Percentiles rank a stretch among this genome's conserved stretches.
These are phyloP conservation scores for Acanthacorydalis orientalis DNA, from an alignment of 2,888 invertebrate species.

Conservation along the genomic window DNA sequence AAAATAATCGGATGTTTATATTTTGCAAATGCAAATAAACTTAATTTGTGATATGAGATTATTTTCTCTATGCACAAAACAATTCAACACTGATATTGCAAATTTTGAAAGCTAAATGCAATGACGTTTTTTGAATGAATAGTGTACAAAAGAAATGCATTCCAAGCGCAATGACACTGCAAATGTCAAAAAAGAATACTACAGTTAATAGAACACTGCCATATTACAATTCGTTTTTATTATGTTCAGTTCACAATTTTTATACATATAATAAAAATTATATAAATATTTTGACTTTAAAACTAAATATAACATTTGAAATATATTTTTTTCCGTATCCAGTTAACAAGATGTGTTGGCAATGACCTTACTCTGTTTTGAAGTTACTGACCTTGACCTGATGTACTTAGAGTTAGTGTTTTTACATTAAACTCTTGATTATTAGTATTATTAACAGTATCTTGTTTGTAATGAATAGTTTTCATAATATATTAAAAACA, in stretches of 20 bases:
- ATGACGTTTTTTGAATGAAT: too few species aligned
- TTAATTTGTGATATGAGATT: neutral
- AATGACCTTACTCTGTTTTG: conserved; percentile 22
- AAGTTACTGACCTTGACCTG: conserved; percentile 20
- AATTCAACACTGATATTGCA: neutral
- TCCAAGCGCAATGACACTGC: too few species aligned
- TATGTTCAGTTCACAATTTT: too few species aligned
- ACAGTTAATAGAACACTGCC: too few species aligned
- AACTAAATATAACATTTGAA: neutral
- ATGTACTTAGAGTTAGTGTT: neutral
- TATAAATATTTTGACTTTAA: neutral
- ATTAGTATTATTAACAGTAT: too few species aligned
- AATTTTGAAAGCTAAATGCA: neutral
- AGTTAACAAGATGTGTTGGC: conserved; percentile 1
- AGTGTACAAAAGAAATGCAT: too few species aligned
- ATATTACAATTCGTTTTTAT: too few species aligned
- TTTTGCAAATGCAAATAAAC: neutral
- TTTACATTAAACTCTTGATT: too few species aligned
- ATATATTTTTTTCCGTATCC: neutral
- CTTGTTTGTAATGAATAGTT: too few species aligned
- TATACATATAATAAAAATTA: too few species aligned
- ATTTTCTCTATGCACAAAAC: neutral
- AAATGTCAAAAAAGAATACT: too few species aligned
- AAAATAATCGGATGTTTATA: neutral
- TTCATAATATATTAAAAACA: too few species aligned